Base-by-base conservation (phyloP, 2,888 invertebrate species). In the Spisula subtruncata region DNA sequence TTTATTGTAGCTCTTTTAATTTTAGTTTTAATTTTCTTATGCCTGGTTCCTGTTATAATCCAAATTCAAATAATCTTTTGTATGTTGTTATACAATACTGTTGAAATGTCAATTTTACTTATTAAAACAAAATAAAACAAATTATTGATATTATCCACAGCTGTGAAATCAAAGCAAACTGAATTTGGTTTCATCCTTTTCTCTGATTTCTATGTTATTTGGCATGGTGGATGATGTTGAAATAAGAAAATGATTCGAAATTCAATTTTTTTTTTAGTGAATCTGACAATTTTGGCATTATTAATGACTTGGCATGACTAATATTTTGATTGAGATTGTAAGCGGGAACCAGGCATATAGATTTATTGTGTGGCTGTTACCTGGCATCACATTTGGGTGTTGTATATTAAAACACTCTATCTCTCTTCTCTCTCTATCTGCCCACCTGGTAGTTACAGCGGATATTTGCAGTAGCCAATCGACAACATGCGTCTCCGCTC, bases 381-480 rank as follows among this genome's bases (percentile, higher is more conserved):
- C 87, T 85, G 54, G 54, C 81, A 81, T 83, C 35, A 54, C 83
- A 83, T 80, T 80, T 84, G 87, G n/a, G 86, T 90, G 89, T 89
- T 88, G 90, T 90, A 85, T 85, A 91, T 90, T 90, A 51, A 85
- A 85, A 56, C 87, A 51, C 81, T 86, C 81, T 86, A 66, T 86
- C 84, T 92, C 87, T 92, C 87, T 91, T 92, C 91, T 92, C 86
- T 90, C 89, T 89, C 90, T n/a, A n/a, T n/a, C n/a, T 87, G 91
- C 87, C 89, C 91, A 91, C 91, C 93, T 92, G 90, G 90, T 93
- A 94, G 94, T 90, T 94, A 92, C 94, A 94, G 92, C 94, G 93
- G 93, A 93, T 94, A 93, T 92, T 92, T 90, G 93, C 93, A 90
- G 93, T 92, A 85, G 93, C 93, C 91, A 92, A 93, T 89, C 93